Conservation (phyloP, 1,140 invertebrate genomes). For the Bactericera cockerelli region DNA sequence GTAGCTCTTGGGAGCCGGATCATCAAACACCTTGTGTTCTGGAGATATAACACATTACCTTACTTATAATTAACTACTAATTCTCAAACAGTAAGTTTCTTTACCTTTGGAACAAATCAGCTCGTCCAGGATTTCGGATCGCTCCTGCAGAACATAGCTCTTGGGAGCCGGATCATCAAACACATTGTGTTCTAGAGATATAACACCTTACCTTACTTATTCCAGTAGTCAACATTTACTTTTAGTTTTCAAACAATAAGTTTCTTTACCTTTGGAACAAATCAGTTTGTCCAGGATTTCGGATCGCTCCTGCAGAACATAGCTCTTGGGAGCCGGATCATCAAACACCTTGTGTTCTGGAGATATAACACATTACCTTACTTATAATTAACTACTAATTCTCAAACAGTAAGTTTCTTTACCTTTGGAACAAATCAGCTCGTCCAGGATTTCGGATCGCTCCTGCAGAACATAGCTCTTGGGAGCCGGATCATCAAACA, state of each 20-base stretch:
- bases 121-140: conserved; percentile 75
- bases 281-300: conserved; percentile 70
- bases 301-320: conserved; percentile 77
- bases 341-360: conserved; percentile 81
- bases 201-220: too few species aligned
- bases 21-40: conserved; percentile 80
- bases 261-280: conserved; percentile 34
- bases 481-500: conserved; percentile 78
- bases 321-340: conserved; percentile 76
- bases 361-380: too few species aligned
- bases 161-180: conserved; percentile 78
- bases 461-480: conserved; percentile 84
- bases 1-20: conserved; percentile 77
- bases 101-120: conserved; percentile 38
- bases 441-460: conserved; percentile 73
- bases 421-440: conserved; percentile 42
- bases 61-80: too few species aligned
- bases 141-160: conserved; percentile 82
- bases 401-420: too few species aligned
- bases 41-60: too few species aligned
- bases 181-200: conserved; percentile 73
- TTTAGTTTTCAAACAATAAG: too few species aligned
- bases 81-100: too few species aligned
- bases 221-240: too few species aligned
- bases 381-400: too few species aligned